A percentile compares a stretch with the other conserved stretches of the same genome.
Evolutionary conservation across 2,888 invertebrate genomes (phyloP).

Genomic region (Epistrophella euchroma): DNA sequence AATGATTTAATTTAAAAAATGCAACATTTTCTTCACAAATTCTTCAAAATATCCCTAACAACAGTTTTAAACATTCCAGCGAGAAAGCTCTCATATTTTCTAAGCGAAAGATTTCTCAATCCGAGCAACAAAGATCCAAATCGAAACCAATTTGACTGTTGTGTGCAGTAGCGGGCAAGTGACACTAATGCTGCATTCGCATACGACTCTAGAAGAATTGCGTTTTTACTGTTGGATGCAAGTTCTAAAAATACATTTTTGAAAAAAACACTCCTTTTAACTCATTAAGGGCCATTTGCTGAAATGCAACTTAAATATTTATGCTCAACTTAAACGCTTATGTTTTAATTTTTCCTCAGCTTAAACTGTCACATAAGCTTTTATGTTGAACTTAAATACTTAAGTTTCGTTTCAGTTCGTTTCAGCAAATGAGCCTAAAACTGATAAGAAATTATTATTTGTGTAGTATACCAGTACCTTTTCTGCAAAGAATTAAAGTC

Average conservation of each 20-base stretch:
- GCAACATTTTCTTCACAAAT: constrained; percentile 41
- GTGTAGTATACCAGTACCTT: constrained; percentile 81
- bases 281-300: no score
- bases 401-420: no score
- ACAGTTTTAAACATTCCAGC: constrained; percentile 80
- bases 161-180: constrained; percentile 82
- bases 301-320: no score
- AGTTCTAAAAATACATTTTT: constrained; percentile 80
- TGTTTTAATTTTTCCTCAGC: no score
- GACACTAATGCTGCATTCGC: constrained; percentile 81
- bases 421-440: no score
- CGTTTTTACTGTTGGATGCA: constrained; percentile 79
- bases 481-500: constrained; percentile 84
- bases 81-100: constrained; percentile 80
- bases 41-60: constrained; percentile 80
- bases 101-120: constrained; percentile 81
- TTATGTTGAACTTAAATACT: no score
- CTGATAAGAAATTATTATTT: not conserved
- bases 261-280: no score
- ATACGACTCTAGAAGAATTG: constrained; percentile 80
- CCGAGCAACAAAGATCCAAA: constrained; percentile 82
- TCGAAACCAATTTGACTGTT: constrained; percentile 82
- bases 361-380: no score
- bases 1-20: no score
- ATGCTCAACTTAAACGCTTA: no score